phyloP scores from a whole-genome alignment of 1,140 invertebrate genomes.

The Neocloeon triangulifer region DNA sequence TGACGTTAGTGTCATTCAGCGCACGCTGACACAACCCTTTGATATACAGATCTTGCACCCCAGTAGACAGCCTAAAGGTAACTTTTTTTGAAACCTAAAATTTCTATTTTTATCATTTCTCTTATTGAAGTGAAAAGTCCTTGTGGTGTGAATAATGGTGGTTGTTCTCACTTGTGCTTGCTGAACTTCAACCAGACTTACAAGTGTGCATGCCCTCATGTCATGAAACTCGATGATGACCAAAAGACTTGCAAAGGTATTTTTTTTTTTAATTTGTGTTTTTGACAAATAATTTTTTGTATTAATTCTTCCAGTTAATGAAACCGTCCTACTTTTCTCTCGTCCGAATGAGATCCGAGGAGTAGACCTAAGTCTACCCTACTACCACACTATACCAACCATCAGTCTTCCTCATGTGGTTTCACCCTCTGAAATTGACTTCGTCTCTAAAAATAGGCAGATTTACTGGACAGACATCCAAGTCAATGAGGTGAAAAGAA shows the following conservation, averaged over 20 bases:
- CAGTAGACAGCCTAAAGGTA: conserved; percentile 28
- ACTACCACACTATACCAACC: conserved; percentile 55
- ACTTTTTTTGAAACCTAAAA: conserved; percentile 5
- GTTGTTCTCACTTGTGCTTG: conserved; percentile 38
- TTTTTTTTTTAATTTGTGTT: conserved; percentile 16
- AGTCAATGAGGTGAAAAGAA: conserved; percentile 46
- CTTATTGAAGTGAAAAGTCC: conserved; percentile 23
- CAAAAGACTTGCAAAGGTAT: conserved; percentile 41
- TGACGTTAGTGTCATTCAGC: conserved; percentile 28
- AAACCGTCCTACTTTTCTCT: conserved; percentile 50
- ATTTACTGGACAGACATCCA: conserved; percentile 63
- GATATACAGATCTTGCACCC: conserved; percentile 40
- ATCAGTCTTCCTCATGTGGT: conserved; percentile 40
- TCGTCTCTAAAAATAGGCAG: conserved; percentile 31
- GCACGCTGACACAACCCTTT: conserved; percentile 38
- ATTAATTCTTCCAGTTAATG: too few relatives aligned
- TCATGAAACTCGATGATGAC: conserved; percentile 39
- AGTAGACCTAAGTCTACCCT: conserved; percentile 47
- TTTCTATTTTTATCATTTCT: conserved; percentile 7
- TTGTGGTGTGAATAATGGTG: conserved; percentile 29
- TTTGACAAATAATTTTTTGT: too few relatives aligned
- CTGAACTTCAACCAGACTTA: conserved; percentile 30
- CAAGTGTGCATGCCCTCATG: conserved; percentile 54
- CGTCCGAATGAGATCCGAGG: conserved; percentile 57
- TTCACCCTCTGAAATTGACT: conserved; percentile 42